Evolutionary conservation across 2,113 vertebrate species (phyloP).

Genomic region (Rhinolophus sinicus): DNA sequence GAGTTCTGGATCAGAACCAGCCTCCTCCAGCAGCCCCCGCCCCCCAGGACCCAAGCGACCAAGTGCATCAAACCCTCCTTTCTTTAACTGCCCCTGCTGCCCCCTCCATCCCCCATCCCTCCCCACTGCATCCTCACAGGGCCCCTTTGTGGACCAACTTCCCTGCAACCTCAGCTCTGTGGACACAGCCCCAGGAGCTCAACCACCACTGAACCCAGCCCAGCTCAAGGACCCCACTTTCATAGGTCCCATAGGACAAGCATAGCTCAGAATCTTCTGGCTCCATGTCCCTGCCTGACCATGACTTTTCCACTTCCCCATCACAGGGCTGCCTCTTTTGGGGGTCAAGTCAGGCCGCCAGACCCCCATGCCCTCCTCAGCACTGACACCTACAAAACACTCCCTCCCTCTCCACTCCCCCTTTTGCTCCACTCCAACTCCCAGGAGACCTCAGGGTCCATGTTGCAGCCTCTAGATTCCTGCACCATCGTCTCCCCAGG

Average conservation of each 20-base stretch:
- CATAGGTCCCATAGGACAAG: neutral
- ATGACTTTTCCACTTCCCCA: neutral
- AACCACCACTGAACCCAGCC: too few relatives aligned
- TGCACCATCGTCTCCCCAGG: neutral
- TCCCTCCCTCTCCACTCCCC: too few relatives aligned
- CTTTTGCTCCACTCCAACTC: neutral
- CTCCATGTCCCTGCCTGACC: neutral
- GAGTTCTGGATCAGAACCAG: neutral
- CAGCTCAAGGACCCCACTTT: neutral
- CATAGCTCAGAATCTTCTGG: neutral
- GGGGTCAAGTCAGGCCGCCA: neutral
- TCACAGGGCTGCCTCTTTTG: too few relatives aligned
- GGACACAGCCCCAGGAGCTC: neutral
- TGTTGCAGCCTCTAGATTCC: neutral
- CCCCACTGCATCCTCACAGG: accelerated
- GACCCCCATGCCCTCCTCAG: neutral
- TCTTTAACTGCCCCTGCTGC: accelerated
- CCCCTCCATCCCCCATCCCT: accelerated
- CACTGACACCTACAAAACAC: accelerated
- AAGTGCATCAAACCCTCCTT: accelerated
- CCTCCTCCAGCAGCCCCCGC: neutral
- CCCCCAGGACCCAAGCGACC: neutral
- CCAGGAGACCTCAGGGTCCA: accelerated
- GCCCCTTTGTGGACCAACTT: accelerated
- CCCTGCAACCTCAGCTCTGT: neutral